Evolutionary conservation across 2,797 vertebrate species (phyloP).

Genomic region (Tapirus indicus): DNA sequence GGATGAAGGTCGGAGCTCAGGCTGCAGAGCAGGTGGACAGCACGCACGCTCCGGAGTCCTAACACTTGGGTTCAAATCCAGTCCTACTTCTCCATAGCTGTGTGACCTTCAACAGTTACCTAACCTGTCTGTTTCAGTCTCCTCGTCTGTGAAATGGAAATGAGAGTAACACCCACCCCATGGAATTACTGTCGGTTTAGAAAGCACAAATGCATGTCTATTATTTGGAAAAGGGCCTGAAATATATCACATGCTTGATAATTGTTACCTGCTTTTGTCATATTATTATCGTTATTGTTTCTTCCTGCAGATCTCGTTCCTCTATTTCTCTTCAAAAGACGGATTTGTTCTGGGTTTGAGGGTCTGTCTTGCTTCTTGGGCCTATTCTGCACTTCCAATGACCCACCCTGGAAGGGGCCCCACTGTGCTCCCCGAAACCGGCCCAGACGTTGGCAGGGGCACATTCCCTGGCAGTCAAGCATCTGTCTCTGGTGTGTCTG

Average conservation of each 20-base stretch:
- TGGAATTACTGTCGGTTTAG: neutral
- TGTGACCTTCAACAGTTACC: neutral
- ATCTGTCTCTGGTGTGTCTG: neutral
- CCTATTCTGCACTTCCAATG: neutral
- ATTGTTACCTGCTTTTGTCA: neutral
- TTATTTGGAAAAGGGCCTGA: neutral
- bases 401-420: neutral
- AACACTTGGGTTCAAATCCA: neutral
- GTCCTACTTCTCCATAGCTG: neutral
- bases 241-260: no score
- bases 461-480: neutral
- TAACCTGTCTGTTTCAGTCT: no score
- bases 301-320: neutral
- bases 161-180: no score
- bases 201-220: fast-evolving
- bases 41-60: neutral
- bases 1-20: neutral
- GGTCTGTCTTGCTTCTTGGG: neutral
- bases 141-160: neutral
- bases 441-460: neutral
- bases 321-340: neutral
- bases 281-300: neutral
- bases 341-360: neutral
- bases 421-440: fast-evolving
- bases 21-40: fast-evolving